Conservation (phyloP, 1,140 invertebrate species). For the Drosophila sp. region DNA sequence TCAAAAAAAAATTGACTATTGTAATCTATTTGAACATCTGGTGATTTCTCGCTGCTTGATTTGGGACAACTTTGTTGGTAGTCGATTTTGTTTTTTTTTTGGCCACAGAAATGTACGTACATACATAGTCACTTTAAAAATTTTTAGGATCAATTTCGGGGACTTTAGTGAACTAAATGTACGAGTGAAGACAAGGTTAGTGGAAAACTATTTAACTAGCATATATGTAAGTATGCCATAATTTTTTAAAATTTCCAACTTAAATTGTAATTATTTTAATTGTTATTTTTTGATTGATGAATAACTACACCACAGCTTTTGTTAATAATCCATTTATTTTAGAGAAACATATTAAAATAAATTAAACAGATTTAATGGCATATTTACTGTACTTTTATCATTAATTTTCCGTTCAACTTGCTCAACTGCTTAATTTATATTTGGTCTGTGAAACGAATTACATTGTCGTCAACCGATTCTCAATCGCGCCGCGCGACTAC, state of each 20-base stretch:
- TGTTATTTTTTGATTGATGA: no score
- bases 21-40: slow-evolving; percentile 42
- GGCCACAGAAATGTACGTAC: not conserved
- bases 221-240: no score
- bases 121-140: not conserved
- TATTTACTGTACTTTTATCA: slow-evolving; percentile 6
- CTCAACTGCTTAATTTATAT: slow-evolving; percentile 6
- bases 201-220: no score
- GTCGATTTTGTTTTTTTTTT: not conserved
- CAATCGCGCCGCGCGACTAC: slow-evolving; percentile 46
- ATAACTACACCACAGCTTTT: no score
- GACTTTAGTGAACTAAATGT: no score
- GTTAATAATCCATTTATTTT: no score
- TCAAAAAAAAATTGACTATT: slow-evolving; percentile 34
- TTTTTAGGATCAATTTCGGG: no score
- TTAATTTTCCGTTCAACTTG: slow-evolving; percentile 3
- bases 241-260: no score
- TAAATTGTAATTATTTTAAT: no score
- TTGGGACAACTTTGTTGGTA: not conserved
- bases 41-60: slow-evolving; percentile 37
- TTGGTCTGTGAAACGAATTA: slow-evolving; percentile 1
- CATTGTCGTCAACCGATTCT: slow-evolving; percentile 5
- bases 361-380: not conserved
- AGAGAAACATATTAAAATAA: not conserved
- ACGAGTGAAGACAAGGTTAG: no score